These are phyloP conservation scores for Paralvinella palmiformis DNA, from an alignment of 1,140 invertebrate genomes.

Conservation along the genomic window DNA sequence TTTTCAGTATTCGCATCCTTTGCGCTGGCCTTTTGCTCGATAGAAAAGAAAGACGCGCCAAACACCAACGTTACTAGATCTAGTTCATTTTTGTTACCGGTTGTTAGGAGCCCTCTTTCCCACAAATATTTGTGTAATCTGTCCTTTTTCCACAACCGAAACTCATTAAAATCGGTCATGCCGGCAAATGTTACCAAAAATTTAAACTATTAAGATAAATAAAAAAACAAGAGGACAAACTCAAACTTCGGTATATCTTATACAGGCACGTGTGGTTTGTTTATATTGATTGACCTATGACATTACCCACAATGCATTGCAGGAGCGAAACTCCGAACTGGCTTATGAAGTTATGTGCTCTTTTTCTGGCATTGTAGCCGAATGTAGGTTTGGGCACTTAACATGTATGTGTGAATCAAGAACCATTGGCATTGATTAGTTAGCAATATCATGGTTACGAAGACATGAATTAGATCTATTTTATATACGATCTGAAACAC, in stretches of 20 bases:
- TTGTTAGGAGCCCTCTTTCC: not conserved
- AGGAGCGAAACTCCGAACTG: not conserved
- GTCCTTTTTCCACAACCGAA: not conserved
- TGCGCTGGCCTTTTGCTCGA: not conserved
- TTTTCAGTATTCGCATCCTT: not conserved
- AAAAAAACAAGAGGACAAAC: conserved; percentile 2
- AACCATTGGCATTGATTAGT: too few species aligned
- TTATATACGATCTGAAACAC: too few species aligned
- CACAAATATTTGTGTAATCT: too few species aligned
- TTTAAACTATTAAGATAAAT: not conserved
- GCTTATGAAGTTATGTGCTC: too few species aligned
- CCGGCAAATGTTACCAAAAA: conserved; percentile 2
- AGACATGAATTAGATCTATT: too few species aligned
- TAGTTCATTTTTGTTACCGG: not conserved
- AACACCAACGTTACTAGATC: not conserved
- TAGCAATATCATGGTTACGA: too few species aligned
- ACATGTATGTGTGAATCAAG: too few species aligned
- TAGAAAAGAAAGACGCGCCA: not conserved
- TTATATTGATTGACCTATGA: conserved; percentile 4
- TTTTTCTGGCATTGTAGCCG: too few species aligned
- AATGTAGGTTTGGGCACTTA: too few species aligned
- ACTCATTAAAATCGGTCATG: not conserved
- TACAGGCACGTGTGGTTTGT: not conserved
- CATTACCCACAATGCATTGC: not conserved
- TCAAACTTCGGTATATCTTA: not conserved